These are phyloP conservation scores for Orchestia grillus DNA, from an alignment of 1,140 invertebrate species.

Conservation along the genomic window DNA sequence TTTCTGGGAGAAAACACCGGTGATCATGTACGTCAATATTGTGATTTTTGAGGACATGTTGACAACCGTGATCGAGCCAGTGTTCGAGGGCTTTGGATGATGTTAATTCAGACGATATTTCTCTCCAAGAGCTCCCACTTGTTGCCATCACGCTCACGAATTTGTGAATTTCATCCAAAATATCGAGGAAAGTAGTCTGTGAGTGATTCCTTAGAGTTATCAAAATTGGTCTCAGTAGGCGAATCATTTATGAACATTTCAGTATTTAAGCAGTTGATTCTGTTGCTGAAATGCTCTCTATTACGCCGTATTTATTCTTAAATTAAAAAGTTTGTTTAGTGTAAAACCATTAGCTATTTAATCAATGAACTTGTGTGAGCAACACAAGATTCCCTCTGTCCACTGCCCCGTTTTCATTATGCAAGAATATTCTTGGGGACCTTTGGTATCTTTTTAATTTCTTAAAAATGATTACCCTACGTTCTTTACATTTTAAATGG, in stretches of 20 bases:
- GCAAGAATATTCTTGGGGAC: not conserved
- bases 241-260: not conserved
- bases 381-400: not conserved
- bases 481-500: not conserved
- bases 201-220: not conserved
- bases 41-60: not conserved
- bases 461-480: not conserved
- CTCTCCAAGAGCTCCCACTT: no score
- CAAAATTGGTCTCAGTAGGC: not conserved
- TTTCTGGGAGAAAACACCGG: not conserved
- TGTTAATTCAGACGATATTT: no score
- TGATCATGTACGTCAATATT: no score
- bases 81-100: no score
- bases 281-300: not conserved
- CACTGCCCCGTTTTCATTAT: not conserved
- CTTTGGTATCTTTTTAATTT: not conserved
- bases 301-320: not conserved
- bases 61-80: not conserved
- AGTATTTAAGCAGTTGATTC: not conserved
- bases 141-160: not conserved
- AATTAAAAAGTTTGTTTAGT: not conserved
- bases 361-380: not conserved
- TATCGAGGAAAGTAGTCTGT: not conserved
- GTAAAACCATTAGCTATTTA: not conserved
- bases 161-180: not conserved